phyloP scores from a whole-genome alignment of 2,888 invertebrate genomes.

The Chloroclystis v-ata region DNA sequence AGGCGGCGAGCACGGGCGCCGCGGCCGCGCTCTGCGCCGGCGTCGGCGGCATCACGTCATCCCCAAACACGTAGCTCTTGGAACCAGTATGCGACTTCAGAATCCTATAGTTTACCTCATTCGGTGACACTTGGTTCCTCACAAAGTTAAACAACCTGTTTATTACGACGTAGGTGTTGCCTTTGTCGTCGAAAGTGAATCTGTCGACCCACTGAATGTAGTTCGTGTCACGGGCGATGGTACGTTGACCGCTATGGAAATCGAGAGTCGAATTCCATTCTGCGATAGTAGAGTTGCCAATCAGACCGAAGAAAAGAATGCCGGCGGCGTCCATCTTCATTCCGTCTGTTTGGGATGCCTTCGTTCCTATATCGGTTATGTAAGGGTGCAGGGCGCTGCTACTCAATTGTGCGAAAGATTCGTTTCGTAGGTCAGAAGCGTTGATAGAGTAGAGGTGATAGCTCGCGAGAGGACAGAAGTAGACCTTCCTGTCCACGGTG shows the following conservation, averaged over 20 bases:
- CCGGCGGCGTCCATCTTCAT: slow-evolving; percentile 86
- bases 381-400: slow-evolving; percentile 59
- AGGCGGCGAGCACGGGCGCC: slow-evolving; percentile 46
- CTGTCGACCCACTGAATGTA: slow-evolving; percentile 86
- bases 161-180: slow-evolving; percentile 82
- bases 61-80: slow-evolving; percentile 81
- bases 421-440: slow-evolving; percentile 78
- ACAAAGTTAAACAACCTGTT: slow-evolving; percentile 83
- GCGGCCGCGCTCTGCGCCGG: slow-evolving; percentile 43
- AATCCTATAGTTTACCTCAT: slow-evolving; percentile 82
- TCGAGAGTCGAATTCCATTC: slow-evolving; percentile 82
- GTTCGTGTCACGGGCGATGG: slow-evolving; percentile 81
- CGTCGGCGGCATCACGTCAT: slow-evolving; percentile 42
- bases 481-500: slow-evolving; percentile 74
- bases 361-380: slow-evolving; percentile 79
- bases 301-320: slow-evolving; percentile 82
- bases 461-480: slow-evolving; percentile 83
- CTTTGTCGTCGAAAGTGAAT: slow-evolving; percentile 81
- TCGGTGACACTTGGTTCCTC: slow-evolving; percentile 76
- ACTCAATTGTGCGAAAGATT: slow-evolving; percentile 55
- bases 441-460: slow-evolving; percentile 82
- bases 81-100: slow-evolving; percentile 79
- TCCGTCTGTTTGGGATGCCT: slow-evolving; percentile 83
- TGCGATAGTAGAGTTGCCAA: slow-evolving; percentile 83
- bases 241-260: slow-evolving; percentile 78